Evolutionary conservation across 2,113 vertebrate genomes (phyloP), one percentile per base, ranked within the genome.

Genomic region (Platycercus adscitus): DNA sequence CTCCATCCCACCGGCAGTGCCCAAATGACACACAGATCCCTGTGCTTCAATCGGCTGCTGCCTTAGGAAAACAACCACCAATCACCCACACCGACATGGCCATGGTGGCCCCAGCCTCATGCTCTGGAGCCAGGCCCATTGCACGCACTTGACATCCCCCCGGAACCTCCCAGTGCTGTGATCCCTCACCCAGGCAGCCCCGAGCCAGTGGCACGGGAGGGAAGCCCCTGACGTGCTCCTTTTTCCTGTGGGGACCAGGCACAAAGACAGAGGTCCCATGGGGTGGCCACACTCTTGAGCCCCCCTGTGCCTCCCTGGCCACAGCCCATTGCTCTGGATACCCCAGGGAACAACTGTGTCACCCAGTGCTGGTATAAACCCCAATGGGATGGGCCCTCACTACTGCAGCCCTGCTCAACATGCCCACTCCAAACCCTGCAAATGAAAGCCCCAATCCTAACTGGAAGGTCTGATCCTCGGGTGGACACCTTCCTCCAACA

Each of bases 261-360:
- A 20, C 35, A 72, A 39, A 24, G 31, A 11, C 13, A n/a, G 53
- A 12, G 18, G 33, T 58, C 33, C 33, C 56, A 58, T 58, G 33
- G 56, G 33, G 13, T 58, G 33, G 33, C 20, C 21, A 35, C 56
- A 58, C 20, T 24, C 56, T 58, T 24, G 56, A 58, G 21, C 9
- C 3, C 33, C 56, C 31, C 43, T 10, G 18, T 2, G 0, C 49
- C 46, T 10, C 3, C 18, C 25, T 2, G 5, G 29, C 3, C 7
- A 0, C 46, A n/a, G 41, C 5, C 68, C 80, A 23, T 13, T 4
- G 28, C 78, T 35, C 28, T 0, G 1, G 24, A 3, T 39, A 31
- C 2, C 41, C 44, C 0, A 0, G 11, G 28, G 3, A 37, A 35
- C 3, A 0, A 4, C 33, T 4, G 0, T 0, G 5, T 12, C 41